phyloP scores from a whole-genome alignment of 2,113 vertebrate species.

The Macquaria ambigua region DNA sequence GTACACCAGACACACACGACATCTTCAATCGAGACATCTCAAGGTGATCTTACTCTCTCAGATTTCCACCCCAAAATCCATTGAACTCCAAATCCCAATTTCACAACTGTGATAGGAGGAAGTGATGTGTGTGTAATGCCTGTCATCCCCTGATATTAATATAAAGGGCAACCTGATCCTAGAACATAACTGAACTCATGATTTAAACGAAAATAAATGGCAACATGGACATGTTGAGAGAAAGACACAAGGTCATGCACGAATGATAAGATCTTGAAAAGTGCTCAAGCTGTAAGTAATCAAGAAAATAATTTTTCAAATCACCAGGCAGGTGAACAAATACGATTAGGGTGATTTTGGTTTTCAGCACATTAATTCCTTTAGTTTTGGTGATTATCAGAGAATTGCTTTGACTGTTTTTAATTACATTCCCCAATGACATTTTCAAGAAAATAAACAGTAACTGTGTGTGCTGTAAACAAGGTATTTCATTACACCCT shows the following conservation, averaged over 20 bases:
- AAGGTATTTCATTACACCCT: constrained; percentile 32
- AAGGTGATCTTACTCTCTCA: constrained; percentile 73
- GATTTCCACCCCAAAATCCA: constrained; percentile 50
- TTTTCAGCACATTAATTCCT: constrained; percentile 45
- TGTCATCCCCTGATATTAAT: constrained; percentile 43
- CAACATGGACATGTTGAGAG: not conserved
- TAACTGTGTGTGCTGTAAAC: constrained; percentile 33
- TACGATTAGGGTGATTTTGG: not conserved
- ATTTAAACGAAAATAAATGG: not conserved
- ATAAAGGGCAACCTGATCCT: constrained; percentile 14
- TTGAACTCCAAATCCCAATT: constrained; percentile 53
- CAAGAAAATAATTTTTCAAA: constrained; percentile 20
- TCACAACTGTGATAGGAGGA: constrained; percentile 35
- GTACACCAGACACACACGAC: constrained; percentile 62
- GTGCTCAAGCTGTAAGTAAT: constrained; percentile 19
- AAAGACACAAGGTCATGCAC: constrained; percentile 7
- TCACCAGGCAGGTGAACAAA: constrained; percentile 33
- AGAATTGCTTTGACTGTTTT: constrained; percentile 41
- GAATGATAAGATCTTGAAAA: constrained; percentile 19
- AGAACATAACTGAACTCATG: not conserved
- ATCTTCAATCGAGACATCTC: constrained; percentile 74
- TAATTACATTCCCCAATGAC: constrained; percentile 49
- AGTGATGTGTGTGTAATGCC: constrained; percentile 21
- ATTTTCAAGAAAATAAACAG: constrained; percentile 50
- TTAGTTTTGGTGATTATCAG: constrained; percentile 50